These are phyloP conservation scores for Melanogrammus aeglefinus DNA, from an alignment of 2,797 vertebrate genomes.

Conservation along the genomic window DNA sequence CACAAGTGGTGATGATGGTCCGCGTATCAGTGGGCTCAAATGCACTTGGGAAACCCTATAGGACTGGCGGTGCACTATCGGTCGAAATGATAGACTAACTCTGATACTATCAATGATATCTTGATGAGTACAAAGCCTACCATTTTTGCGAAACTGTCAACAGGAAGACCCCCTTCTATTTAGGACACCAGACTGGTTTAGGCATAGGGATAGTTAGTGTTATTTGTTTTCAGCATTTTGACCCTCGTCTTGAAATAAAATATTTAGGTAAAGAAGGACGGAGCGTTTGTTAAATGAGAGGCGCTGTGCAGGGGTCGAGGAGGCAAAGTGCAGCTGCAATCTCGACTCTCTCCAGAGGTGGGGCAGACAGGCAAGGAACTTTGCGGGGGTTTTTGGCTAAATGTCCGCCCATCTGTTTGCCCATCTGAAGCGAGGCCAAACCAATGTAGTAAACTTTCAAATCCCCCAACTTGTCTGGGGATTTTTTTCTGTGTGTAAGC, in stretches of 20 bases:
- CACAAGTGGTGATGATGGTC: conserved; percentile 39
- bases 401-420: conserved; percentile 62
- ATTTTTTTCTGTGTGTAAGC: conserved; percentile 4
- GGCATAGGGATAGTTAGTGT: neutral
- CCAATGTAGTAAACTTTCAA: conserved; percentile 40
- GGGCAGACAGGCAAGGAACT: conserved; percentile 45
- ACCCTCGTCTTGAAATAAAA: neutral
- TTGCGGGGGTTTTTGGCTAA: conserved; percentile 62
- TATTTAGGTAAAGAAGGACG: neutral
- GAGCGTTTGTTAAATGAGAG: conserved; percentile 16
- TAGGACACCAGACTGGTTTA: neutral
- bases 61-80: neutral
- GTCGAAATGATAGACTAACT: neutral
- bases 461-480: conserved; percentile 39
- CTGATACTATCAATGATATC: neutral
- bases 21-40: neutral
- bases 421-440: conserved; percentile 56
- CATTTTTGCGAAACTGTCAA: neutral
- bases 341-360: conserved; percentile 47
- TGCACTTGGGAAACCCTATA: neutral
- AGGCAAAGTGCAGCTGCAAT: conserved; percentile 49
- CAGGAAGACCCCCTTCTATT: neutral
- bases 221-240: neutral
- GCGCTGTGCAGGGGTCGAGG: conserved; percentile 44
- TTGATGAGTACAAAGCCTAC: neutral